Evolutionary conservation across 2,888 invertebrate genomes (phyloP), one percentile per base, ranked within the genome.

Genomic region (Chalcosyrphus nemorum): DNA sequence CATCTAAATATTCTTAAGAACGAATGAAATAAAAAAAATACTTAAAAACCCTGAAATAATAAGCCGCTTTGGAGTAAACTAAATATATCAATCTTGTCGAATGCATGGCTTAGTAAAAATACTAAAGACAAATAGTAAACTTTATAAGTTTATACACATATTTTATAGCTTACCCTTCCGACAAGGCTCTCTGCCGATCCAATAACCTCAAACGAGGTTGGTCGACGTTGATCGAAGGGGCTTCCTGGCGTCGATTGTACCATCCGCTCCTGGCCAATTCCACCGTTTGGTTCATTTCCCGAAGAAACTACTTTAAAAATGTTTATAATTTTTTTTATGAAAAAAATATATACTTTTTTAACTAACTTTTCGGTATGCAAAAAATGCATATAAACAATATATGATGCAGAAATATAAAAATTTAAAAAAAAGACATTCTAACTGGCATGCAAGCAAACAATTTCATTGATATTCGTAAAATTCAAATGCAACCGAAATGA

Each of bases 161-260:
- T 24, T 43, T 43, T 17, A 2, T 43, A 43, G 43, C 43, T 93
- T 92, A 97, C 97, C 93, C 97, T 95, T 88, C 97, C 97, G 87
- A 99, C 98, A 86, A 99, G 94, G 92, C 97, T 98, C 92, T 98
- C 98, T 45, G 98, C 98, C 87, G 98, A 97, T 86, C 98, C 97
- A 89, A 97, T 95, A 71, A 97, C 96, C 89, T 96, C 96, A 88
- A 95, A 94, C 65, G 95, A 93, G 88, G 94, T 93, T 76, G 94
- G 93, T 87, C 94, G 92, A 87, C 94, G 93, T 87, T 94, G 93
- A 89, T 95, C 95, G 86, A 94, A 93, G 74, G 95, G 95, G 91
- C 94, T 94, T 87, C 94, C 94, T 72, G 95, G 95, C 88, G 95
- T 92, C 87, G 95, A 95, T 90, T 94, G 94, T 86, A 94, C 93